These are phyloP conservation scores for Meandrina meandrites DNA, from an alignment of 92 coral and sea anemone genomes.

Conservation along the genomic window DNA sequence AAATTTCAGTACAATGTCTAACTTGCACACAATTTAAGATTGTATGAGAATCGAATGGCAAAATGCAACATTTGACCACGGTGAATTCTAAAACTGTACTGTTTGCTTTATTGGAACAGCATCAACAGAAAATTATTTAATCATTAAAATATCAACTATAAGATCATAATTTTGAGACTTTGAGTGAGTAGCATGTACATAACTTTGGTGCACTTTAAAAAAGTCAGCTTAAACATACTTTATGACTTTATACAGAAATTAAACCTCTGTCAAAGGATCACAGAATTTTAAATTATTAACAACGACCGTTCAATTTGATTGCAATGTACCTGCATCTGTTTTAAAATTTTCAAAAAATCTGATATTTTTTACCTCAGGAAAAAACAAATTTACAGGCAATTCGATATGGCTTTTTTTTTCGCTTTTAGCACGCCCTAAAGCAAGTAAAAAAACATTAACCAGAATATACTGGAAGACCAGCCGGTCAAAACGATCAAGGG, in stretches of 20 bases:
- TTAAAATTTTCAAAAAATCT: not conserved
- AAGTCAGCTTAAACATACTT: not conserved
- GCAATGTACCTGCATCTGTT: not conserved
- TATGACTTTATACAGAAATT: not conserved
- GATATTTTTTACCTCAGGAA: slow-evolving; percentile 2
- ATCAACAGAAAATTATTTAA: not conserved
- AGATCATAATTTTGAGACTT: not conserved
- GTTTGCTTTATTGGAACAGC: not conserved
- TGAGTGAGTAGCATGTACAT: not conserved
- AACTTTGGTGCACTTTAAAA: not conserved
- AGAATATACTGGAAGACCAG: not conserved
- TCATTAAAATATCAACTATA: not conserved
- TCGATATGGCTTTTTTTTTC: not conserved
- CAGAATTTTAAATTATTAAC: not conserved
- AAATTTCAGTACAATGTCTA: not conserved
- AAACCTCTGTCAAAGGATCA: not conserved
- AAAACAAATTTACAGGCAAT: slow-evolving; percentile 1
- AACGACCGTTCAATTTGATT: not conserved
- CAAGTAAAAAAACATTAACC: not conserved
- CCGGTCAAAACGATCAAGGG: not conserved
- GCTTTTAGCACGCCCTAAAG: not conserved
- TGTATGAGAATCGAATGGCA: not conserved
- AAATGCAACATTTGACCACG: not conserved
- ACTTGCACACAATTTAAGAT: not conserved
- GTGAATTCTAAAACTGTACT: not conserved